A percentile compares a stretch with the other conserved stretches of the same genome.
Conservation (phyloP, 2,797 vertebrate species). For the Xenentodon cancila region DNA sequence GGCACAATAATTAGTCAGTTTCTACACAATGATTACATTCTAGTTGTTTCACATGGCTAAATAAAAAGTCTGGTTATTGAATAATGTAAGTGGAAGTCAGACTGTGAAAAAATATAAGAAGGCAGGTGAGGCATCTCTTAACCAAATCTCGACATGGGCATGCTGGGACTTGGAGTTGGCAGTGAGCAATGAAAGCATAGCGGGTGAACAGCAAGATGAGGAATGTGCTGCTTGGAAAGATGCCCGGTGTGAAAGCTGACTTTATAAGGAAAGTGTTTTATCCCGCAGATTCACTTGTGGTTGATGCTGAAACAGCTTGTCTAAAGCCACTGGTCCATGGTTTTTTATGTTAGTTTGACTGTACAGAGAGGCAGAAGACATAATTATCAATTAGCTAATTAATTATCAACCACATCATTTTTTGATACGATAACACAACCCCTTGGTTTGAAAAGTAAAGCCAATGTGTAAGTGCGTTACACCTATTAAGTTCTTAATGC, state of each 20-base stretch:
- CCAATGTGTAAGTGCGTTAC: too few species aligned
- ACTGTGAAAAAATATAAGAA: conserved; percentile 13
- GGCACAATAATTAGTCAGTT: too few species aligned
- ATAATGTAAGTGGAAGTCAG: neutral
- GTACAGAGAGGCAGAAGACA: neutral
- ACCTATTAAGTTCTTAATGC: too few species aligned
- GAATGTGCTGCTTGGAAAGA: conserved; percentile 52
- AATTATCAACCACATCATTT: too few species aligned
- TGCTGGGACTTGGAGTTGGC: conserved; percentile 41
- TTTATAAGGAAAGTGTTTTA: conserved; percentile 57
- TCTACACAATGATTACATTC: too few species aligned
- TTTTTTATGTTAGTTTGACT: neutral
- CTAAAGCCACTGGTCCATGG: neutral
- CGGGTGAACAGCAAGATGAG: conserved; percentile 58
- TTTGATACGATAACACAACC: too few species aligned
- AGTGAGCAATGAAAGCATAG: conserved; percentile 45
- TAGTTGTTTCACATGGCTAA: too few species aligned
- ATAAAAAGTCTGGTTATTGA: too few species aligned
- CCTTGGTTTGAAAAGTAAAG: too few species aligned
- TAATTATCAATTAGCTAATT: too few species aligned
- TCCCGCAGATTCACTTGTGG: conserved; percentile 55
- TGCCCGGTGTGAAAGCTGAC: conserved; percentile 63
- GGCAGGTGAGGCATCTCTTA: conserved; percentile 1
- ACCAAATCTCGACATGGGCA: conserved; percentile 59
- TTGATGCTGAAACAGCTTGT: conserved; percentile 24